Evolutionary conservation across 2,888 invertebrate genomes (phyloP), one percentile per base, ranked within the genome.

Genomic region (Pseudococcus longispinus): DNA sequence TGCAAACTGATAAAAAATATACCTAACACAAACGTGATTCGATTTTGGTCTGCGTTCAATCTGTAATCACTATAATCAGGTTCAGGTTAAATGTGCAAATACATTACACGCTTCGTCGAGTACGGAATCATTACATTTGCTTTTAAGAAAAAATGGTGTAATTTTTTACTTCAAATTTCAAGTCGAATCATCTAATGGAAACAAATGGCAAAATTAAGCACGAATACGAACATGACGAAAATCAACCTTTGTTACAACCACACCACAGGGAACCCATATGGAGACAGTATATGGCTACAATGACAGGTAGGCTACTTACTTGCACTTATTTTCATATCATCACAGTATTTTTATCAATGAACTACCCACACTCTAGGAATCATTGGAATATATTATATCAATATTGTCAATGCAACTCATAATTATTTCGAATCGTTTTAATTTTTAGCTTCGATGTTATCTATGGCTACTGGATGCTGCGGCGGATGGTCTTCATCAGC

Each of bases 401-500:
- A n/a, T n/a, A n/a, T n/a, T n/a, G n/a, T n/a, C n/a, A n/a, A n/a
- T n/a, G n/a, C n/a, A n/a, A n/a, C n/a, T n/a, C n/a, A n/a, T n/a
- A n/a, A n/a, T n/a, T n/a, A n/a, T n/a, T 23, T 82, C 18, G 8
- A n/a, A 46, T 20, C 18, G 6, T 46, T 44, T 83, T 11, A 74
- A 37, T 26, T 74, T 80, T 86, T 88, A 89, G 89, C 89, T 15
- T 89, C 89, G 23, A 70, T 89, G 82, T 88, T 88, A 60, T 89
- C 89, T 1, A 87, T 89, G 83, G 88, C 89, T 29, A 89, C 89
- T 3, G 89, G 89, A 4, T 88, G 88, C 11, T 89, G 89, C 15
- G 87, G 89, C 13, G 89, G 89, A 18, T 89, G 89, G 89, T 89
- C 89, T 26, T 88, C 89, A 9, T 88, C 89, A 0, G 89, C 89